Evolutionary conservation across 2,888 invertebrate genomes (phyloP).

Genomic region (Pachydiplax longipennis): DNA sequence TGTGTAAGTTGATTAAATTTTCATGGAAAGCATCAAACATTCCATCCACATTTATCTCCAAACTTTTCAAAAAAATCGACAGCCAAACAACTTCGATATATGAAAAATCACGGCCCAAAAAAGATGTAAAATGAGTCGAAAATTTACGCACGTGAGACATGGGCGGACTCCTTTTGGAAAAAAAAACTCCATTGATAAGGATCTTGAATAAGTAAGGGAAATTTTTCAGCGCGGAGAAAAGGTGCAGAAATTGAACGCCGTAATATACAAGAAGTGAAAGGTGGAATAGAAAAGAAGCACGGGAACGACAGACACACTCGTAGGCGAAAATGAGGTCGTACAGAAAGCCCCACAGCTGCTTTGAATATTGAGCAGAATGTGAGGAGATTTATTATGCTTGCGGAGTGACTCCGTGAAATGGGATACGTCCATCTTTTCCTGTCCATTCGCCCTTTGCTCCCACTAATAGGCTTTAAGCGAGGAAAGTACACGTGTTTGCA

Average conservation of each 20-base stretch:
- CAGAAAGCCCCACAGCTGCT: background rate
- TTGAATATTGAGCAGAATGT: background rate
- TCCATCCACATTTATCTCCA: too few species aligned
- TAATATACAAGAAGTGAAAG: background rate
- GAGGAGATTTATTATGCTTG: background rate
- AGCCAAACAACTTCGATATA: too few species aligned
- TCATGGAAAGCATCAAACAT: too few species aligned
- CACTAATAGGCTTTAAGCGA: background rate
- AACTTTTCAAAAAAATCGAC: too few species aligned
- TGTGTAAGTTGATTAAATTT: too few species aligned
- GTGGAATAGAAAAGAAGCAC: background rate
- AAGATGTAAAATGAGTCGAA: background rate
- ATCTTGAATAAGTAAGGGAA: background rate
- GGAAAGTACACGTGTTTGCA: background rate
- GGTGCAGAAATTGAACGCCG: background rate
- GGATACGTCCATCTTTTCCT: background rate
- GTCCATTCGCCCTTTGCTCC: background rate
- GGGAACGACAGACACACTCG: background rate
- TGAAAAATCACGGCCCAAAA: too few species aligned
- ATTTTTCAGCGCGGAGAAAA: background rate
- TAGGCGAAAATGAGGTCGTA: background rate
- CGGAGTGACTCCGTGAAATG: background rate
- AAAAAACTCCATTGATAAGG: background rate
- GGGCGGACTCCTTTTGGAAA: background rate
- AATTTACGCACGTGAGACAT: background rate